Evolutionary conservation across 2,113 vertebrate genomes (phyloP).

Genomic region (Cololabis saira): DNA sequence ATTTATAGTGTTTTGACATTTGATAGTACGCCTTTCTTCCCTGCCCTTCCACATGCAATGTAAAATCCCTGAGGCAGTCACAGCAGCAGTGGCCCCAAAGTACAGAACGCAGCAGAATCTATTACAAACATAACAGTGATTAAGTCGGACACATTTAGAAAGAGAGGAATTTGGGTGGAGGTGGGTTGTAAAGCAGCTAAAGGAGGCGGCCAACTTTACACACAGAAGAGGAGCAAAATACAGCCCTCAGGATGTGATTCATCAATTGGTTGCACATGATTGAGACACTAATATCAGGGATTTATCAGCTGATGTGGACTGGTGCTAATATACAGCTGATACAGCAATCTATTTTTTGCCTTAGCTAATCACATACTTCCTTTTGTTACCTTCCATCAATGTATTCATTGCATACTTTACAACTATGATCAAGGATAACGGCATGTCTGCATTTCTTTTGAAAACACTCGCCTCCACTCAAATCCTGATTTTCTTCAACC

Average conservation of each 20-base stretch:
- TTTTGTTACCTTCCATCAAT: not conserved
- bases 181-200: not conserved
- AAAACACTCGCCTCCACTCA: not conserved
- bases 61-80: not conserved
- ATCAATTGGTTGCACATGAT: too few species aligned
- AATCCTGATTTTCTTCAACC: not conserved
- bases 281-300: too few species aligned
- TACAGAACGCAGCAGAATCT: not conserved
- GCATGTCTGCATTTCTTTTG: not conserved
- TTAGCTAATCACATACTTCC: not conserved
- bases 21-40: constrained; percentile 2
- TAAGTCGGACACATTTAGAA: not conserved
- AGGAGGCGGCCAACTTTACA: not conserved
- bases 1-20: not conserved
- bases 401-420: too few species aligned
- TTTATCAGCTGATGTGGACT: too few species aligned
- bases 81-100: not conserved
- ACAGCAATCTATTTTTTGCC: not conserved
- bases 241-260: too few species aligned
- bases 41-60: not conserved
- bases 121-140: constrained; percentile 1
- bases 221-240: too few species aligned
- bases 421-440: too few species aligned
- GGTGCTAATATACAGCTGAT: not conserved
- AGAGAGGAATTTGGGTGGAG: not conserved